Evolutionary conservation across 2,888 invertebrate species (phyloP).

Genomic region (Hipparchia sbordonii): DNA sequence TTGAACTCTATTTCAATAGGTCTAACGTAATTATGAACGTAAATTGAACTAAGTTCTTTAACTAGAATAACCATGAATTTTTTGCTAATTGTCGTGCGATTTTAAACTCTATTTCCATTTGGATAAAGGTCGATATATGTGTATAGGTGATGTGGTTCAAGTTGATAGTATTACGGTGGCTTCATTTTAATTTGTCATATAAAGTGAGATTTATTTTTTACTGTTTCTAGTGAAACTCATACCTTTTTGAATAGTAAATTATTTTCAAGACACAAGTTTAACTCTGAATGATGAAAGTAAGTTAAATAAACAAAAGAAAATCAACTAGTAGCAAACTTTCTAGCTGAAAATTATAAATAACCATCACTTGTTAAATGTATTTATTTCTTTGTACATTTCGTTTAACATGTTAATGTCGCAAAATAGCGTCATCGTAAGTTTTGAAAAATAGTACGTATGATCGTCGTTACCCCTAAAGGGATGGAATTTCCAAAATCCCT

Average conservation of each 20-base stretch:
- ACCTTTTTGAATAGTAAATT: slow-evolving; percentile 20
- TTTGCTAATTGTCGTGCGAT: neutral
- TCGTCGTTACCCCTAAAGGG: too few relatives aligned
- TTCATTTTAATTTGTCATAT: slow-evolving; percentile 45
- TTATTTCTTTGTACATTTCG: too few relatives aligned
- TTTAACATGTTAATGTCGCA: too few relatives aligned
- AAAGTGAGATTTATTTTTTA: slow-evolving; percentile 44
- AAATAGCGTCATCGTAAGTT: too few relatives aligned
- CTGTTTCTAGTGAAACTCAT: slow-evolving; percentile 20
- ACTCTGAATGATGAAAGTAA: neutral
- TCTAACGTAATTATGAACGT: slow-evolving; percentile 10
- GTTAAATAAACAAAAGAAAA: neutral
- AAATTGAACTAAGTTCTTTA: slow-evolving; percentile 16
- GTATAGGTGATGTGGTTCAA: slow-evolving; percentile 16
- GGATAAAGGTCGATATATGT: neutral
- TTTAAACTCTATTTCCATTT: slow-evolving; percentile 21
- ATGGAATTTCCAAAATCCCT: too few relatives aligned
- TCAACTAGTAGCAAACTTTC: neutral
- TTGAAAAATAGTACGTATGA: too few relatives aligned
- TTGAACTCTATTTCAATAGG: slow-evolving; percentile 15
- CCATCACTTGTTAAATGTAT: too few relatives aligned
- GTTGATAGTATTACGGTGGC: slow-evolving; percentile 30
- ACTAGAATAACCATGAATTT: slow-evolving; percentile 9
- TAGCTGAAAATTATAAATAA: too few relatives aligned
- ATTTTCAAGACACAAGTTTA: slow-evolving; percentile 16